Percentiles rank a stretch among this genome's conserved stretches.
Conservation (phyloP, 2,888 invertebrate species). For the Lamellibrachia columna region DNA sequence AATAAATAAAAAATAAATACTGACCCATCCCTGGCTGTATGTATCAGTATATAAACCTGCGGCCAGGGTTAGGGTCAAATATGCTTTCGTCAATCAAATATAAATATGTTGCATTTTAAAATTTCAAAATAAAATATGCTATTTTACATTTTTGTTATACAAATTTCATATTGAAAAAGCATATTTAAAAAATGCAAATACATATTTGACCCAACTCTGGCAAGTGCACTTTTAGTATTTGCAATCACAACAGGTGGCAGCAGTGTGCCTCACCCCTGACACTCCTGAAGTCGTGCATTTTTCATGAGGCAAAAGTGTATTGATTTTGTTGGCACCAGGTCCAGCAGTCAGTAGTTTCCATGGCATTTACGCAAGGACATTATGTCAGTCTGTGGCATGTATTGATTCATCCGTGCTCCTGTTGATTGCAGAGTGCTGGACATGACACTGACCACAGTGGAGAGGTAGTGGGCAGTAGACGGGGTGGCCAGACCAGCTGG, state of each 20-base stretch:
- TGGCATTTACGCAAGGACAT: slow-evolving; percentile 16
- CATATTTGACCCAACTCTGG: background rate
- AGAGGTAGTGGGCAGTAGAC: background rate
- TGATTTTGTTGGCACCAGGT: background rate
- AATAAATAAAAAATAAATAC: no score
- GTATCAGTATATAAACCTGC: no score
- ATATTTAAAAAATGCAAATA: no score
- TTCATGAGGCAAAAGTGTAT: background rate
- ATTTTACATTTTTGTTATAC: no score
- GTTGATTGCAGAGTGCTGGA: background rate
- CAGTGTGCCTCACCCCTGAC: background rate
- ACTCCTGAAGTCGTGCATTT: background rate
- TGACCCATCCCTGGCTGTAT: no score
- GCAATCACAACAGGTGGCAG: background rate
- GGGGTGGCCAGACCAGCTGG: background rate
- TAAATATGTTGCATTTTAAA: no score
- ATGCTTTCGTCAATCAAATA: no score
- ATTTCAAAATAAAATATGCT: no score
- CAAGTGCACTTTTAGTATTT: background rate
- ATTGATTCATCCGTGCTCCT: background rate
- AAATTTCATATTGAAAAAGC: no score
- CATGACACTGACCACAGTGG: background rate
- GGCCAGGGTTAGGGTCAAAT: no score
- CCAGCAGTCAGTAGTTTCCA: background rate
- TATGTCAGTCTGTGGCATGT: background rate